Conservation (phyloP, 1,140 invertebrate genomes). For the Drosophila busckii region DNA sequence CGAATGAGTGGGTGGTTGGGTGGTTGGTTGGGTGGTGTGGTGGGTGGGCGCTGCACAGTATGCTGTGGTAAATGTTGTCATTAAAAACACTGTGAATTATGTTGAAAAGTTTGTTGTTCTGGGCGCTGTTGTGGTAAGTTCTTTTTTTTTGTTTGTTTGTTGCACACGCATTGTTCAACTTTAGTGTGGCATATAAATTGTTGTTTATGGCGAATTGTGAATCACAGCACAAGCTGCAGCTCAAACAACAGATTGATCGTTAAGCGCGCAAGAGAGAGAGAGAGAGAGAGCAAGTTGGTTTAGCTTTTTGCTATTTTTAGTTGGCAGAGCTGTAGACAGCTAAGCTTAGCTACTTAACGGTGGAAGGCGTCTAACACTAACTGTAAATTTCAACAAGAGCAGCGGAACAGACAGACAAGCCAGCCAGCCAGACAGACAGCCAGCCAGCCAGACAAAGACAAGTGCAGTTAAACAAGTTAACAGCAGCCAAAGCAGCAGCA, state of each 20-base stretch:
- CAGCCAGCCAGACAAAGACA: constrained; percentile 45
- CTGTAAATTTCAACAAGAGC: constrained; percentile 45
- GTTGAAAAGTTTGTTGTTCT: constrained; percentile 22
- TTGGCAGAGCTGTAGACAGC: not conserved
- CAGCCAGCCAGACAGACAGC: not conserved
- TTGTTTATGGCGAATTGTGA: not conserved
- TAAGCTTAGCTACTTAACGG: constrained; percentile 51
- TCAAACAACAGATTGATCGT: constrained; percentile 8
- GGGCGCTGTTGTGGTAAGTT: not conserved
- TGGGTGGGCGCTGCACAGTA: constrained; percentile 27
- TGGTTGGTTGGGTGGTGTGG: constrained; percentile 3
- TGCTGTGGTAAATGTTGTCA: constrained; percentile 59
- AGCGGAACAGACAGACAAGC: constrained; percentile 2
- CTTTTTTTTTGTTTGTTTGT: constrained; percentile 15
- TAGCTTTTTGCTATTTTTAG: too few species aligned
- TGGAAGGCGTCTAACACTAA: constrained; percentile 44
- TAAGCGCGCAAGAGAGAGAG: not conserved
- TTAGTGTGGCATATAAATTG: not conserved
- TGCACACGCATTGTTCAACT: constrained; percentile 8
- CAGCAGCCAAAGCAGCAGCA: constrained; percentile 5
- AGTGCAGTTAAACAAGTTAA: constrained; percentile 69
- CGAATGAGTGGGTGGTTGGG: not conserved
- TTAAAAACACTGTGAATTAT: constrained; percentile 58
- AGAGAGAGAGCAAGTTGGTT: not conserved
- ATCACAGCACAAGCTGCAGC: not conserved